Evolutionary conservation across 1,140 invertebrate genomes (phyloP).

Genomic region (Hycleus phaleratus): DNA sequence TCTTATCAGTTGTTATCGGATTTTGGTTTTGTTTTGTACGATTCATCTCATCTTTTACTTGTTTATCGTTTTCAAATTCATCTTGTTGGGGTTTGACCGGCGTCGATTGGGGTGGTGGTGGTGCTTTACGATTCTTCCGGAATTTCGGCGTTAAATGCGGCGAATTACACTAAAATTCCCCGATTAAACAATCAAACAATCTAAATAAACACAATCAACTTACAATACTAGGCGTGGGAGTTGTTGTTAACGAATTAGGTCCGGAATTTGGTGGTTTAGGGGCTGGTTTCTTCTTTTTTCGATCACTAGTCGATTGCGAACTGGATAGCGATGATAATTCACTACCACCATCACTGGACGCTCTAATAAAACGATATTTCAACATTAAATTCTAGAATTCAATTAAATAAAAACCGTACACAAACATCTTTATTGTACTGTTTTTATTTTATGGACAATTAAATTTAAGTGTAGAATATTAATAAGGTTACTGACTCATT

Average conservation of each 20-base stretch:
- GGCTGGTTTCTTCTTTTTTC: constrained; percentile 61
- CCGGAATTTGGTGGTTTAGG: constrained; percentile 53
- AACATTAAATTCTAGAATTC: constrained; percentile 24
- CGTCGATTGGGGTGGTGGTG: constrained; percentile 44
- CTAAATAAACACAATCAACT: constrained; percentile 22
- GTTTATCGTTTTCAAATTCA: constrained; percentile 46
- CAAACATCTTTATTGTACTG: background rate
- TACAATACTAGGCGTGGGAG: constrained; percentile 39
- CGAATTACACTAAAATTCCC: constrained; percentile 38
- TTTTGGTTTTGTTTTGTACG: constrained; percentile 46
- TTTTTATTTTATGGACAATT: background rate
- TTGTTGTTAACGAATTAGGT: constrained; percentile 33
- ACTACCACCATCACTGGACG: background rate
- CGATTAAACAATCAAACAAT: constrained; percentile 1
- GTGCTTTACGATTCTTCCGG: constrained; percentile 50
- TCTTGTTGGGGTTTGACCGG: constrained; percentile 23
- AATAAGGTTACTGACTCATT: constrained; percentile 14
- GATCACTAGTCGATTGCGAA: constrained; percentile 39
- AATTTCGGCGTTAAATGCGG: constrained; percentile 31
- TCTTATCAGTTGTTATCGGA: constrained; percentile 45
- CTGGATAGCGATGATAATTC: constrained; percentile 37
- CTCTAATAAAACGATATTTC: constrained; percentile 34
- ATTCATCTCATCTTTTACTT: constrained; percentile 52
- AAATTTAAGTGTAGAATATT: constrained; percentile 5
- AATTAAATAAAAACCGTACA: background rate